Percentiles rank a stretch among this genome's conserved stretches.
Conservation (phyloP, 2,888 invertebrate species). For the Mantis religiosa region DNA sequence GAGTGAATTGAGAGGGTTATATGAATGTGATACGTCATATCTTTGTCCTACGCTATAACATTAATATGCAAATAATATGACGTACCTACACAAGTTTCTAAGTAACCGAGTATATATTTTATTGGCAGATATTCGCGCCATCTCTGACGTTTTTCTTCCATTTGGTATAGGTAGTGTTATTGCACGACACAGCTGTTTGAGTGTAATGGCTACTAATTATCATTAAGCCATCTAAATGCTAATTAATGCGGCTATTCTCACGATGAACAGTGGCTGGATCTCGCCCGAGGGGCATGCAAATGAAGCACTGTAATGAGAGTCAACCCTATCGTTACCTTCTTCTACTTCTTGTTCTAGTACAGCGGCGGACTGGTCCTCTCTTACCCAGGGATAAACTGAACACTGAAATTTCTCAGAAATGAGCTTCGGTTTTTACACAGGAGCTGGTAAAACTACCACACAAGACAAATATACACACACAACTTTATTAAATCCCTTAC, state of each 20-base stretch:
- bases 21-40: no score
- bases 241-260: conserved; percentile 47
- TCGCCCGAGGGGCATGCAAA: conserved; percentile 47
- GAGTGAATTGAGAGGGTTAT: no score
- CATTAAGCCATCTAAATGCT: conserved; percentile 53
- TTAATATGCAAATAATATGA: no score
- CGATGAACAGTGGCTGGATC: conserved; percentile 43
- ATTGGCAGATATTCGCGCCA: background rate
- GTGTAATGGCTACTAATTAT: conserved; percentile 46
- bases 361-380: background rate
- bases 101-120: background rate
- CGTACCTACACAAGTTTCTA: no score
- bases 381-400: no score
- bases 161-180: background rate
- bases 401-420: no score
- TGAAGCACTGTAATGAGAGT: conserved; percentile 41
- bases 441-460: no score
- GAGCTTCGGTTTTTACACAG: no score
- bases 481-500: no score
- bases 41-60: no score
- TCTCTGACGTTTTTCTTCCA: conserved; percentile 2
- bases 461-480: no score
- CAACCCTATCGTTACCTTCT: background rate
- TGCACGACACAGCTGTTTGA: conserved; percentile 26
- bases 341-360: conserved; percentile 22